Base-by-base conservation (phyloP, 1,140 invertebrate genomes). In the Rhizoglyphus robini region DNA sequence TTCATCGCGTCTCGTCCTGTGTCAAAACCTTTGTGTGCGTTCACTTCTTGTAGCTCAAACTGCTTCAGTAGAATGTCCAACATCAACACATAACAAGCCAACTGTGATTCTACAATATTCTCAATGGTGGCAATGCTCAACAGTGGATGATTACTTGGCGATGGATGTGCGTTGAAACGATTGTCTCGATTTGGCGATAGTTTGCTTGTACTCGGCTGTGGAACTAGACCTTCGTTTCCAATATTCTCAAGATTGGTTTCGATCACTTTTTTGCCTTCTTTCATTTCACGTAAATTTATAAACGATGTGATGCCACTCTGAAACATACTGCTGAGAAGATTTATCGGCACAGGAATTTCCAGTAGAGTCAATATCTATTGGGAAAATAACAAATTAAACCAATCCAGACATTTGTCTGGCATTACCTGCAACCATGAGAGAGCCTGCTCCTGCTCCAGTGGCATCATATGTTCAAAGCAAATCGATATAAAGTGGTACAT, bases 41-140 rank as follows among this genome's bases (percentile, higher is more conserved):
- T 87, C n/a, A 89, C 81, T 68, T 90, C 87, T 78, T 96, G 93
- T 1, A 97, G 78, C 73, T 96, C 90, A 83, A 97, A 85, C 87
- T 99, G 95, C 79, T 95, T 95, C 3, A 96, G 77, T 38, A 96
- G 76, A 68, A 97, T 86, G 75, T 98, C 95, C 62, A 97, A 78
- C 92, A 97, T 97, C 2, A 97, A 81, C 67, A 97, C 90, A 75
- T 90, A 96, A 72, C 93, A 96, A 3, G 88, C 88, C 5, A 96
- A 77, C 47, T 77, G 74, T 4, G 65, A 36, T 31, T 68, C 49
- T 30, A 59, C 13, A 34, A 67, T 51, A n/a, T 60, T 47, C 34
- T 34, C 41, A 15, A 60, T 49, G 41, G 15, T 48, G 36, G 30
- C 18, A 27, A 41, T 47, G 15, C 54, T 61, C 18, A 4, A 5